Conservation (phyloP, 2,113 vertebrate species). For the Centropus unirufus region DNA sequence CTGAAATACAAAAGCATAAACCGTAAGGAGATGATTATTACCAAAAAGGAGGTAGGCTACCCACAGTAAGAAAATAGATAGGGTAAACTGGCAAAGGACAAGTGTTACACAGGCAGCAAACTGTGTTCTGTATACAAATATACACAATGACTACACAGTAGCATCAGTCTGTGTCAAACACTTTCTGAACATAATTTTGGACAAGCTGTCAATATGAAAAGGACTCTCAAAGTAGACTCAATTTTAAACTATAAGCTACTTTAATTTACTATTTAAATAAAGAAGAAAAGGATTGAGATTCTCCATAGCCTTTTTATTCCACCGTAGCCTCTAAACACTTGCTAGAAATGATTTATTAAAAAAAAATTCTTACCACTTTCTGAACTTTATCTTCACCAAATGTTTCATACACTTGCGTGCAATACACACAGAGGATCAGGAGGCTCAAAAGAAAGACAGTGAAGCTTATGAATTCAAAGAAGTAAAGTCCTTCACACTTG, state of each 20-base stretch:
- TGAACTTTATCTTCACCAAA: constrained; percentile 74
- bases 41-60: not conserved
- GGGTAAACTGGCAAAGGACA: not conserved
- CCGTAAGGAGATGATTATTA: not conserved
- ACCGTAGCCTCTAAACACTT: not conserved
- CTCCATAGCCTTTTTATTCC: not conserved
- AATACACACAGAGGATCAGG: constrained; percentile 81
- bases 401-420: constrained; percentile 65
- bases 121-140: fast-evolving
- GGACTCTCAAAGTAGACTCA: not conserved
- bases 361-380: constrained; percentile 75
- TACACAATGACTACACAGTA: fast-evolving
- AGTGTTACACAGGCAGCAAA: not conserved
- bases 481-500: constrained; percentile 82
- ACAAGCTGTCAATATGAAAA: not conserved
- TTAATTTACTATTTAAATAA: not conserved
- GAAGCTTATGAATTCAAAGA: constrained; percentile 93
- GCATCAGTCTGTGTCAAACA: not conserved
- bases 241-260: not conserved
- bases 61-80: not conserved
- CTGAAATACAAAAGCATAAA: not conserved
- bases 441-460: constrained; percentile 86
- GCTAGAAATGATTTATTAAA: not conserved
- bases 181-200: not conserved
- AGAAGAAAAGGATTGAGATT: not conserved